Percentiles rank a stretch among this genome's conserved stretches.
Conservation (phyloP, 2,888 invertebrate species). For the Enchytraeus crypticus region DNA sequence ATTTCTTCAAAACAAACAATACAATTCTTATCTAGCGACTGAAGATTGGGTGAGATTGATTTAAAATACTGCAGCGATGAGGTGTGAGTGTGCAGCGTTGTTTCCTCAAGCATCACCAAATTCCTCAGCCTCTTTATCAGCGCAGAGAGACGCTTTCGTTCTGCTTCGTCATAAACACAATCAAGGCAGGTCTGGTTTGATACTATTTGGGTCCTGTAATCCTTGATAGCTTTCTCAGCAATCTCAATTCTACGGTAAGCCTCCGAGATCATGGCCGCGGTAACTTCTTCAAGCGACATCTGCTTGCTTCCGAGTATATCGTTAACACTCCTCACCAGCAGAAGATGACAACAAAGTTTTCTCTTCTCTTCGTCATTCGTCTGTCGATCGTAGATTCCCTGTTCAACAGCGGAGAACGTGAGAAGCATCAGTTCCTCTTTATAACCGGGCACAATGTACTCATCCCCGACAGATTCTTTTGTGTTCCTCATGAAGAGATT, state of each 20-base stretch:
- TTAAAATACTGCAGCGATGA: conserved; percentile 12
- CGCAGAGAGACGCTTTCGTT: too few relatives aligned
- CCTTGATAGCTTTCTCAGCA: too few relatives aligned
- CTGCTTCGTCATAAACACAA: too few relatives aligned
- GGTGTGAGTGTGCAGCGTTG: neutral
- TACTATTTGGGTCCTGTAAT: too few relatives aligned
- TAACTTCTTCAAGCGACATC: conserved; percentile 13
- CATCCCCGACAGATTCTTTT: conserved; percentile 7
- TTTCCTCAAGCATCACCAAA: neutral
- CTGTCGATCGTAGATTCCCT: conserved; percentile 10
- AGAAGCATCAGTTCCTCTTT: conserved; percentile 16
- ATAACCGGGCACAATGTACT: conserved; percentile 15
- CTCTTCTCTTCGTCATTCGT: conserved; percentile 6
- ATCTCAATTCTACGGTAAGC: too few relatives aligned
- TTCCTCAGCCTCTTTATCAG: too few relatives aligned
- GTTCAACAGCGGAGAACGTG: conserved; percentile 11
- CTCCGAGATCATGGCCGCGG: conserved; percentile 11
- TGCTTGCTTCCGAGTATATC: conserved; percentile 6
- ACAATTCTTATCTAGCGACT: conserved; percentile 14
- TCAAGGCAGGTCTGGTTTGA: too few relatives aligned
- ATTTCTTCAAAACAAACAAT: conserved; percentile 13
- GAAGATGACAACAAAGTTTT: conserved; percentile 16
- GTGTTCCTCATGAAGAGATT: conserved; percentile 11
- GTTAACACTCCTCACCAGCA: conserved; percentile 12
- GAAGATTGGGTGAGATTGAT: conserved; percentile 8